A percentile compares a stretch with the other conserved stretches of the same genome.
phyloP scores from a whole-genome alignment of 1,140 invertebrate genomes.

The Hylaeus anthracinus region DNA sequence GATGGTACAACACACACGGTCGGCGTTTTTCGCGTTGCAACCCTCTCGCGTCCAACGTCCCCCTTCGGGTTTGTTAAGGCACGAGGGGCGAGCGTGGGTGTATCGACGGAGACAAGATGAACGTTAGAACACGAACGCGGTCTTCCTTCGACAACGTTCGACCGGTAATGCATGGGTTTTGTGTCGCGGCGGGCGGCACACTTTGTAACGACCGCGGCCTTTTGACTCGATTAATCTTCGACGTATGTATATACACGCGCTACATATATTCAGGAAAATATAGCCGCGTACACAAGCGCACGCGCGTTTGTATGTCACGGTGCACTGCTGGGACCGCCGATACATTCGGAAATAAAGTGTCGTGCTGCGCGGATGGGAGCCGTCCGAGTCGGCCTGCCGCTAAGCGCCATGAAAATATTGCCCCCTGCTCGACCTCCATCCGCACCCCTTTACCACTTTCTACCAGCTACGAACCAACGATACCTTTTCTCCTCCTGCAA shows the following conservation, averaged over 20 bases:
- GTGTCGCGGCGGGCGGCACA: conserved; percentile 80
- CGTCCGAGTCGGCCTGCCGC: conserved; percentile 30
- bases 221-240: conserved; percentile 81
- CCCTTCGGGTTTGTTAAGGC: conserved; percentile 33
- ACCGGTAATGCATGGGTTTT: conserved; percentile 77
- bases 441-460: conserved; percentile 49
- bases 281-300: conserved; percentile 9
- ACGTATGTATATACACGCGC: conserved; percentile 72
- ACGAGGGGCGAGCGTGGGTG: conserved; percentile 69
- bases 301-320: conserved; percentile 47
- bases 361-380: conserved; percentile 69
- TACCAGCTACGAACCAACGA: conserved; percentile 7
- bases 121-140: conserved; percentile 75
- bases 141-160: conserved; percentile 67
- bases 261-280: conserved; percentile 52
- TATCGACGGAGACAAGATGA: conserved; percentile 73
- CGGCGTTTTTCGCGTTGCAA: background rate
- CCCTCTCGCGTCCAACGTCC: background rate
- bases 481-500: background rate
- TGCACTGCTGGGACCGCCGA: conserved; percentile 71
- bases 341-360: conserved; percentile 77
- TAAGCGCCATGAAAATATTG: conserved; percentile 52
- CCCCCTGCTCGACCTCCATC: conserved; percentile 38
- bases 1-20: no score
- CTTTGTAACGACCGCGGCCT: conserved; percentile 80